Percentiles rank a stretch among this genome's conserved stretches.
These are phyloP conservation scores for Chunga burmeisteri DNA, from an alignment of 2,113 vertebrate genomes.

Conservation along the genomic window DNA sequence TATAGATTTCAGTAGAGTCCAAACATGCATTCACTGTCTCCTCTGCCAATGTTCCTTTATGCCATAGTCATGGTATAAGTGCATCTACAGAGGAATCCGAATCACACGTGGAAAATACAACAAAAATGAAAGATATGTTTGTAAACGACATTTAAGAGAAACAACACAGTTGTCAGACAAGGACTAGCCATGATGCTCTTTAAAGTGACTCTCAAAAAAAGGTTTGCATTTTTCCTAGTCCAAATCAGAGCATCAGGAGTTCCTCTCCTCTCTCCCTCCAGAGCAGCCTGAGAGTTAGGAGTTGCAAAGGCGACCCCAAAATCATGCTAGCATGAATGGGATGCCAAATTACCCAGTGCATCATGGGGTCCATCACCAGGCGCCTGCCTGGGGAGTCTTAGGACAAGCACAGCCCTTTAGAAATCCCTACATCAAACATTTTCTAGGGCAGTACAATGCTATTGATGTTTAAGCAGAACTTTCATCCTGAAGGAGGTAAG, in stretches of 20 bases:
- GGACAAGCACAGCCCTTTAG: not conserved
- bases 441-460: slow-evolving; percentile 1
- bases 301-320: not conserved
- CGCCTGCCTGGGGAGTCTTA: not conserved
- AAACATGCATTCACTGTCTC: not conserved
- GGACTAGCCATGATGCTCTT: not conserved
- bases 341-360: not conserved
- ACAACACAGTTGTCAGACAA: not conserved
- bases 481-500: slow-evolving; percentile 38
- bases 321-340: not conserved
- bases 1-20: not conserved
- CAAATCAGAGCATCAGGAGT: not conserved
- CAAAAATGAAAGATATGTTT: not conserved
- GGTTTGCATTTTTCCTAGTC: not conserved
- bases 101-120: not conserved
- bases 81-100: not conserved
- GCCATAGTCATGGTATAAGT: not conserved
- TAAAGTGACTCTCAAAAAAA: not conserved
- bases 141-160: not conserved
- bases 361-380: not conserved
- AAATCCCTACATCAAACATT: slow-evolving; percentile 44
- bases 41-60: not conserved
- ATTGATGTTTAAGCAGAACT: slow-evolving; percentile 40
- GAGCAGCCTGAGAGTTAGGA: not conserved
- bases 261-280: not conserved